A percentile compares a stretch with the other conserved stretches of the same genome.
phyloP scores from a whole-genome alignment of 2,797 vertebrate species.

The Rousettus madagascariensis region DNA sequence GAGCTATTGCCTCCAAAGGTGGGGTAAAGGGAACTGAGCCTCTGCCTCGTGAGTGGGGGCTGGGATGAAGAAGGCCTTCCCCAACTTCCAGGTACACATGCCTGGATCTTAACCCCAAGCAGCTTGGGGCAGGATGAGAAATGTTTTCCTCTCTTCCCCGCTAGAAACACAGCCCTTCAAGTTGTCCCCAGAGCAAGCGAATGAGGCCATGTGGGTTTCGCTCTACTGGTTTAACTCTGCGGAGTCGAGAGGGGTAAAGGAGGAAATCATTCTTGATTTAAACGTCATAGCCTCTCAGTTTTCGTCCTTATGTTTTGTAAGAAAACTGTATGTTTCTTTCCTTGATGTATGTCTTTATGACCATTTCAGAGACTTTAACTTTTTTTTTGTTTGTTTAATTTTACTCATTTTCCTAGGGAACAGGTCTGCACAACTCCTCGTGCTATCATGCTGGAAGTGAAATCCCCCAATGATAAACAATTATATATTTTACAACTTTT shows the following conservation, averaged over 20 bases:
- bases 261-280: not conserved
- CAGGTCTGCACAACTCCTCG: not conserved
- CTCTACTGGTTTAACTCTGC: not conserved
- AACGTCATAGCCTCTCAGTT: not conserved
- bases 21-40: no score
- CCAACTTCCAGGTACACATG: not conserved
- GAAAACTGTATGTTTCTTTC: not conserved
- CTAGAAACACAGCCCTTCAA: no score
- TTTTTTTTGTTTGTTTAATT: not conserved
- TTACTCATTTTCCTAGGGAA: not conserved
- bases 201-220: no score
- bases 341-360: not conserved
- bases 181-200: not conserved
- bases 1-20: not conserved
- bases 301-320: not conserved
- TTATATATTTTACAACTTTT: not conserved
- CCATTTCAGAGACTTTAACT: not conserved
- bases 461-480: not conserved
- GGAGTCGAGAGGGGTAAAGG: not conserved
- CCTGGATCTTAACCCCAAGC: not conserved
- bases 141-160: not conserved
- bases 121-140: not conserved
- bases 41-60: no score
- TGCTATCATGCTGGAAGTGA: not conserved
- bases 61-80: not conserved